Base-by-base conservation (phyloP, 2,888 invertebrate species). In the Mamestra brassicae region DNA sequence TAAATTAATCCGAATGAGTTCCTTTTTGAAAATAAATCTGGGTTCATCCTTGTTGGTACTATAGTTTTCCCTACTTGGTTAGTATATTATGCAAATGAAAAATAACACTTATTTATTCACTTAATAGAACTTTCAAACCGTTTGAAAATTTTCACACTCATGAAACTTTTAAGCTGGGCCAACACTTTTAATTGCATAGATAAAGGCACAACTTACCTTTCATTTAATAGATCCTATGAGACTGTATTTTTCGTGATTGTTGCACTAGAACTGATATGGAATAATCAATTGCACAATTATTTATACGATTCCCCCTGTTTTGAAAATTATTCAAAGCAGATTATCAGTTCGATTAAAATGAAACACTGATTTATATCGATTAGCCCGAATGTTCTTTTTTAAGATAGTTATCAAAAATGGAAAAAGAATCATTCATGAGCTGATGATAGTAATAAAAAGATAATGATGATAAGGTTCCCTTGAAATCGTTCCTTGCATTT, bases 281-380 rank as follows among this genome's bases (percentile, higher is more conserved):
- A 67, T 63, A 61, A 76, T 70, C 70, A 75, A 82, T 83, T 88
- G 87, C 85, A 87, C 86, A 55, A 88, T 85, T 80, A 90, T 91
- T 86, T 91, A 91, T 91, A 91, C 83, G 54, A 52, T 77, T 74
- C 70, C 45, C 67, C 50, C 68, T 85, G 84, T 83, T 88, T 85
- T 85, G 67, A 67, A 83, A 82, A 79, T 84, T 67, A 85, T 80
- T 77, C 72, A 80, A 17, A 50, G 7, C 42, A 57, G 87, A 89
- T 90, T 83, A 90, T 90, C 90, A 85, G 42, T 34, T 57, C 42
- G 90, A 91, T 91, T 86, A 85, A 54, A 82, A 38, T 64, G 34
- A 58, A 73, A 78, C 80, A 85, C 61, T 85, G 90, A 90, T 89
- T 88, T 88, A 74, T 17, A 71, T 60, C 63, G 87, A 89, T 90